Base-by-base conservation (phyloP, 2,888 invertebrate species). In the Drosophila tripunctata region DNA sequence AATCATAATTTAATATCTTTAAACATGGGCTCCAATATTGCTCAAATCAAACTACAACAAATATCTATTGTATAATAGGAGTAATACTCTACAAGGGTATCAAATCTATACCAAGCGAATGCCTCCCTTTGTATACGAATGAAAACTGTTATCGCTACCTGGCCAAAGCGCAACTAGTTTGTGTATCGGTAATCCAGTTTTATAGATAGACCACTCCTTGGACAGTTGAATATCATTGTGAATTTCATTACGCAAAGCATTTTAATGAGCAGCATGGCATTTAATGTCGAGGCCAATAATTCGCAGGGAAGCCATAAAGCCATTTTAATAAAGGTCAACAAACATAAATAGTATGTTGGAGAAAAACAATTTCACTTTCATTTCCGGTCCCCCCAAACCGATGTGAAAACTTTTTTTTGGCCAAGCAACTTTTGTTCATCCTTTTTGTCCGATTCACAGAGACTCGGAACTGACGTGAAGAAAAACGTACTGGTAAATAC, bases 281-380 rank as follows among this genome's bases (percentile, higher is more conserved):
- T 41, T 19, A 7, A 41, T 4, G 30, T 7, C 22, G 4, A 6
- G 38, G 10, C 7, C 52, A 36, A 22, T 24, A 43, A 27, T 48
- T 15, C 50, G 10, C 50, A 22, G 6, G 47, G 19, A n/a, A 24
- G 75, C 65, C 6, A 65, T 52, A 41, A 69, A 72, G 56, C 22
- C 52, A 58, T 78, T 70, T 73, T 67, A 66, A 68, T 84, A 75
- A 79, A 76, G 73, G 66, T 63, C 77, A 75, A 57, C 54, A 54
- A 33, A 50, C 62, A 67, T 67, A 78, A 76, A 79, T 67, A n/a
- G n/a, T n/a, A 70, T 40, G 31, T 48, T 30, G n/a, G 36, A n/a
- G 36, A 52, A 57, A 77, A 70, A 76, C 70, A 73, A 77, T 77
- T 77, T 75, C 48, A 51, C 38, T 62, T 68, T 75, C 60, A 72